Base-by-base conservation (phyloP, 2,113 vertebrate species). In the Puntigrus tetrazona region DNA sequence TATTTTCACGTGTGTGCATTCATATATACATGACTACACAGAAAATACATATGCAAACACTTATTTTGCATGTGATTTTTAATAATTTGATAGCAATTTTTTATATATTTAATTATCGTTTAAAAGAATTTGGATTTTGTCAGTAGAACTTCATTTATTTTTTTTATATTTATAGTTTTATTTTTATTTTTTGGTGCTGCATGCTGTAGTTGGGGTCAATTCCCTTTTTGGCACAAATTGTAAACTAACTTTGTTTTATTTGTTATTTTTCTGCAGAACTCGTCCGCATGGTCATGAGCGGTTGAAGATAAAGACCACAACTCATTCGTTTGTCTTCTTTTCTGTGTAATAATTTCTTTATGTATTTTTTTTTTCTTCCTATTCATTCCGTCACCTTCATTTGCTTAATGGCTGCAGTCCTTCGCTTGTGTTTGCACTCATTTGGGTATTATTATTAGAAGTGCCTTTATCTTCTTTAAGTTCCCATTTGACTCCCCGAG, bases 261-360 rank as follows among this genome's bases (percentile, higher is more conserved):
- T 91, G 91, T 63, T 55, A 74, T 41, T 34, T 50, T 14, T 29
- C 70, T 77, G 13, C 93, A 95, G 94, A 95, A 77, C 91, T 95
- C 47, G 94, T 95, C 89, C 92, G 91, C 90, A 95, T 94, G 94
- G 94, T 95, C 87, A 95, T 94, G 94, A 95, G 89, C 43, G 94
- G 94, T 52, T 95, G 91, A 95, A 93, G 93, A 93, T 50, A 31
- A 88, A 82, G 88, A 89, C 16, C 85, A 50, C 67, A 20, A 2
- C 55, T 59, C 57, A 25, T 85, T 83, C 85, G 67, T 85, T 55
- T 84, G 61, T 87, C 67, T 34, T 69, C 38, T 86, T 41, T 84
- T 38, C 16, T 85, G 9, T 81, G 63, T 45, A 27, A 29, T 52
- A 72, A 36, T 78, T 84, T 36, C 73, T 82, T 84, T 75, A 18